Percentiles rank a stretch among this genome's conserved stretches.
Conservation (phyloP, 2,888 invertebrate species). For the Cantharis nigra region DNA sequence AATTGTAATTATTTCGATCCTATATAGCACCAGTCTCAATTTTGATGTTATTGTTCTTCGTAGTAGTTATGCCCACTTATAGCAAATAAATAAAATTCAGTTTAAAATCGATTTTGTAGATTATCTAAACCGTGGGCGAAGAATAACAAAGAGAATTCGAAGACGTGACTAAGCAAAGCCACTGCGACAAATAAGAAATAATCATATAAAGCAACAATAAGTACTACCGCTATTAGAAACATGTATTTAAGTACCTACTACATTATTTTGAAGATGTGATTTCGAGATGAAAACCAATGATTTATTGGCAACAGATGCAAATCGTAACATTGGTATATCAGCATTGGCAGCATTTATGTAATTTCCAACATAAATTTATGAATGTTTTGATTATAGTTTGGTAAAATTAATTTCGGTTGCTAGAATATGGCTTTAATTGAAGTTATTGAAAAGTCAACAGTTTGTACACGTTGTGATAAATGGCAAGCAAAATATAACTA, state of each 20-base stretch:
- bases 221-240: background rate
- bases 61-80: background rate
- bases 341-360: background rate
- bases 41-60: background rate
- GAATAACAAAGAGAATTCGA: background rate
- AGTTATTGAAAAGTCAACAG: background rate
- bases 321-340: background rate
- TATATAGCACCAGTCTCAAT: no score
- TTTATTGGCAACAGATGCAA: background rate
- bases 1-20: background rate
- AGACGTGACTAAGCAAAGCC: background rate
- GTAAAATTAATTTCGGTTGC: background rate
- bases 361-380: background rate
- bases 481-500: background rate
- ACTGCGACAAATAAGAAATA: background rate
- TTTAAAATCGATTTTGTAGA: conserved; percentile 4
- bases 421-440: background rate
- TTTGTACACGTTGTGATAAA: background rate
- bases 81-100: background rate
- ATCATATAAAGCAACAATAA: background rate
- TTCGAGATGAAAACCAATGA: background rate
- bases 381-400: background rate
- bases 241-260: background rate
- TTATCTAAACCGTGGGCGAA: conserved; percentile 3
- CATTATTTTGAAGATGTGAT: background rate